Evolutionary conservation across 2,888 invertebrate genomes (phyloP).

Genomic region (Graphium colonna): DNA sequence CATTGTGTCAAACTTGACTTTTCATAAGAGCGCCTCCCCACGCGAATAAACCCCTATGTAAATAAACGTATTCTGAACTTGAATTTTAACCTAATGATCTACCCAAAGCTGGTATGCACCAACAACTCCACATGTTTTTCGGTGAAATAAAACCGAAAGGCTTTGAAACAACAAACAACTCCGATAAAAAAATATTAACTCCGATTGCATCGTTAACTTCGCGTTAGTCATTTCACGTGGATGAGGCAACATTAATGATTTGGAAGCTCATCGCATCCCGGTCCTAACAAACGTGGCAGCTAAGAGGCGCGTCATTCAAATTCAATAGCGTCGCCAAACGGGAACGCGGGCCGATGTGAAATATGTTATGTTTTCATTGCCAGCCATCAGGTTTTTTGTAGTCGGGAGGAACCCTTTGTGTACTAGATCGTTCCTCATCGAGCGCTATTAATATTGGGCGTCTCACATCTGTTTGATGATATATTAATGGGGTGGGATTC

Average conservation of each 20-base stretch:
- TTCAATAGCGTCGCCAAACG: conserved; percentile 18
- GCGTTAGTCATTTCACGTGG: too few relatives aligned
- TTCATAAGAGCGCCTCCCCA: too few relatives aligned
- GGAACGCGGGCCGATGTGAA: conserved; percentile 26
- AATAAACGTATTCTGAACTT: too few relatives aligned
- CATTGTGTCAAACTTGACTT: too few relatives aligned
- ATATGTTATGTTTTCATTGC: conserved; percentile 44
- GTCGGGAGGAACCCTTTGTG: conserved; percentile 32
- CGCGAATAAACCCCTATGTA: too few relatives aligned
- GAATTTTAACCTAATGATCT: too few relatives aligned
- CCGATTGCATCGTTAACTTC: too few relatives aligned
- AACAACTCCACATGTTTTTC: too few relatives aligned
- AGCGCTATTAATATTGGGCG: conserved; percentile 46
- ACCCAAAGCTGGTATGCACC: too few relatives aligned
- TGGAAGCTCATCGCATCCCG: conserved; percentile 16
- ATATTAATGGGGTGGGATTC: conserved; percentile 68
- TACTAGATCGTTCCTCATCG: conserved; percentile 33
- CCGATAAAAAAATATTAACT: not conserved
- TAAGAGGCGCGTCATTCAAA: not conserved
- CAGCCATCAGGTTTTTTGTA: conserved; percentile 44
- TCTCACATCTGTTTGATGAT: conserved; percentile 60
- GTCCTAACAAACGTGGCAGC: conserved; percentile 8
- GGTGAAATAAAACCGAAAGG: too few relatives aligned
- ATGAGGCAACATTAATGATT: conserved; percentile 2
- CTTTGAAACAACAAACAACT: too few relatives aligned